Conservation (phyloP, 2,113 vertebrate species). For the Xiphophorus hellerii region DNA sequence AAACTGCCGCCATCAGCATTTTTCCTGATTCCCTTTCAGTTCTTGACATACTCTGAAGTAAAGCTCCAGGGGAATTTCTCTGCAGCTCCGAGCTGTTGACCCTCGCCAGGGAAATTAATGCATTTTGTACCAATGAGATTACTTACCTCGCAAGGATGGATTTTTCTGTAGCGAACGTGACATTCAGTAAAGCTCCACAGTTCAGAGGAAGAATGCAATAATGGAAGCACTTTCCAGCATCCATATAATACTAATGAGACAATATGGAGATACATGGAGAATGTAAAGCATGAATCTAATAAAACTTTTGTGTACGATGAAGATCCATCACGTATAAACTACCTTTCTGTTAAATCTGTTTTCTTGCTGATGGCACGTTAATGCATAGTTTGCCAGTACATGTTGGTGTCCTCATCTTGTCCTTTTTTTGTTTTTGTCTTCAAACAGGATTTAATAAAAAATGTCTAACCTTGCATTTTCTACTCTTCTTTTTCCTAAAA, state of each 20-base stretch:
- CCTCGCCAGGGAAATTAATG: constrained; percentile 5
- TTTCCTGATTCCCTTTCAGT: constrained; percentile 22
- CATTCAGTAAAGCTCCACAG: neutral
- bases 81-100: constrained; percentile 7
- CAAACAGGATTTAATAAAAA: too few relatives aligned
- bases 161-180: neutral
- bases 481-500: neutral
- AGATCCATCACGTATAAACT: neutral
- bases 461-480: too few relatives aligned
- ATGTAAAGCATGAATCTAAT: neutral
- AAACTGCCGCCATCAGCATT: constrained; percentile 57
- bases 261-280: neutral
- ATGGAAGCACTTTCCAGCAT: neutral
- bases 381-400: neutral
- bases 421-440: too few relatives aligned
- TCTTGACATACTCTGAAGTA: constrained; percentile 15
- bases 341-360: neutral
- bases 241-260: neutral
- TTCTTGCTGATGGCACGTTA: neutral
- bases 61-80: constrained; percentile 17
- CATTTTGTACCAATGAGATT: constrained; percentile 4
- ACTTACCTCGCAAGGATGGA: neutral
- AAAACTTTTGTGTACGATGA: neutral
- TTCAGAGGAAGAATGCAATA: neutral
- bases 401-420: too few relatives aligned